phyloP scores from a whole-genome alignment of 1,140 invertebrate genomes.

The Limonius californicus region DNA sequence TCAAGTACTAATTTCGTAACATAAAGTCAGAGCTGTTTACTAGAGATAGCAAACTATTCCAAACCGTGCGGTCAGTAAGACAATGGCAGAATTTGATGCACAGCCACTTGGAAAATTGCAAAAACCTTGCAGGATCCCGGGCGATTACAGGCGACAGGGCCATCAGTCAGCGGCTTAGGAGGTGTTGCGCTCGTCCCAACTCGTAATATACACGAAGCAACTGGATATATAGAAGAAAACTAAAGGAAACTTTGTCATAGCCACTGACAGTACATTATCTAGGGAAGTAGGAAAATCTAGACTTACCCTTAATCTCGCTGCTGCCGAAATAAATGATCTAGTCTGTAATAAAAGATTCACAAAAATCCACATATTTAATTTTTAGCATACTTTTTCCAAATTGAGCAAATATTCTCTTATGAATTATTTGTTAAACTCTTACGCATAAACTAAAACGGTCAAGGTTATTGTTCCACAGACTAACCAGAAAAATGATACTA shows the following conservation, averaged over 20 bases:
- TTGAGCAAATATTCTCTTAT: too few relatives aligned
- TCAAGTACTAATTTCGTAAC: too few relatives aligned
- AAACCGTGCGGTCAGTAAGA: conserved; percentile 31
- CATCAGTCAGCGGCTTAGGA: conserved; percentile 41
- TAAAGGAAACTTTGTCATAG: conserved; percentile 15
- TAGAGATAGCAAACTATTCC: conserved; percentile 13
- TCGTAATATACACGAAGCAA: conserved; percentile 31
- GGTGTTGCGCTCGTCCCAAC: conserved; percentile 28
- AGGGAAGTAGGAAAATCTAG: background rate
- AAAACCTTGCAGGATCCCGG: conserved; percentile 39
- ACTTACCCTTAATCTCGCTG: background rate
- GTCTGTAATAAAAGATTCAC: background rate
- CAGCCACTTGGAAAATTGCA: conserved; percentile 44
- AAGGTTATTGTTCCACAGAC: too few relatives aligned
- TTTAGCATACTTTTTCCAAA: too few relatives aligned
- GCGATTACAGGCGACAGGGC: conserved; percentile 38
- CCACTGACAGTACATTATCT: conserved; percentile 6
- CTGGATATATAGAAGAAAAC: conserved; percentile 28
- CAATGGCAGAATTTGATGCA: conserved; percentile 38
- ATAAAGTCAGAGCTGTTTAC: background rate
- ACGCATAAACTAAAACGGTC: too few relatives aligned
- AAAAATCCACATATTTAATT: too few relatives aligned
- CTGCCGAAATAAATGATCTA: background rate
- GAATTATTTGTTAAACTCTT: too few relatives aligned
- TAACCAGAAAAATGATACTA: too few relatives aligned